A percentile compares a stretch with the other conserved stretches of the same genome.
These are phyloP conservation scores for Clarias magur DNA, from an alignment of 2,113 vertebrate species.

Conservation along the genomic window DNA sequence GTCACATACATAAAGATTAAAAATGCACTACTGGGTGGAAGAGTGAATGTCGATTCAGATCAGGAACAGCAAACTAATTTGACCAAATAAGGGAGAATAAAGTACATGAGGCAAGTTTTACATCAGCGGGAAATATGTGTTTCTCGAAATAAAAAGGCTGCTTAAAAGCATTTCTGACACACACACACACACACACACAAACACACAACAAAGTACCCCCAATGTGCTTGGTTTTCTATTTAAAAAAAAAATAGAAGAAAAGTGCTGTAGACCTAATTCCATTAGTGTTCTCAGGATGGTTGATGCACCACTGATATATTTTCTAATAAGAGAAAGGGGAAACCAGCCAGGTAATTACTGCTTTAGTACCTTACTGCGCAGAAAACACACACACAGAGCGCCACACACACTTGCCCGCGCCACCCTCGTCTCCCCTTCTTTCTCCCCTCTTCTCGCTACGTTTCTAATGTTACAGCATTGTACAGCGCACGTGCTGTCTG, in stretches of 20 bases:
- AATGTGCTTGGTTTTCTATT: constrained; percentile 30
- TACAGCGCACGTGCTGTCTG: constrained; percentile 30
- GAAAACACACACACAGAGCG: constrained; percentile 23
- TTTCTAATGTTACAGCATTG: constrained; percentile 40
- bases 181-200: constrained; percentile 34
- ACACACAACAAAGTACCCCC: constrained; percentile 24
- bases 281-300: constrained; percentile 52
- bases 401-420: constrained; percentile 24
- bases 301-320: constrained; percentile 52
- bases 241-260: constrained; percentile 34
- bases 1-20: constrained; percentile 25
- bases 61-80: constrained; percentile 20
- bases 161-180: constrained; percentile 39
- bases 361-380: constrained; percentile 48
- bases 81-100: constrained; percentile 13
- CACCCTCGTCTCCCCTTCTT: constrained; percentile 12
- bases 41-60: constrained; percentile 23
- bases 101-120: constrained; percentile 17
- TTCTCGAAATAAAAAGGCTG: constrained; percentile 35
- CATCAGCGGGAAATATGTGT: constrained; percentile 31
- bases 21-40: constrained; percentile 16
- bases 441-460: neutral
- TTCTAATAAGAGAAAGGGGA: constrained; percentile 58
- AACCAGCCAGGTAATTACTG: constrained; percentile 63
- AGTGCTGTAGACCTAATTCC: constrained; percentile 47